Base-by-base conservation (phyloP, 2,888 invertebrate species). In the Drosophila cracens region DNA sequence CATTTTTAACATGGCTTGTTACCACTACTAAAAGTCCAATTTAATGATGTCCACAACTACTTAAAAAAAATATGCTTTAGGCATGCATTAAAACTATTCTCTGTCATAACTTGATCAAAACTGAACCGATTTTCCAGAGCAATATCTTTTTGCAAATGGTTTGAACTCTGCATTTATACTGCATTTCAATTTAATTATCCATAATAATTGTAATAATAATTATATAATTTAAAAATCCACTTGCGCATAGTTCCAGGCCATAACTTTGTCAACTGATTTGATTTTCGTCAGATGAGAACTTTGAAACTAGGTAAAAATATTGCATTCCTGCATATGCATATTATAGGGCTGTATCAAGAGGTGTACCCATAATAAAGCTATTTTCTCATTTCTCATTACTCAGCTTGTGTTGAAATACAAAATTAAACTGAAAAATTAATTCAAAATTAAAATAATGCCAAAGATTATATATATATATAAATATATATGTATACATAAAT, bases 1-100 rank as follows among this genome's bases (percentile, higher is more conserved):
- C 70, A 48, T 43, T 52, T 77, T 58, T 54, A 58, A 52, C 57
- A 74, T 48, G 77, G 66, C 74, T 62, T 43, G 53, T 70, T 67
- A 58, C 34, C 40, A 21, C 31, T 33, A 8, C n/a, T 16, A 61
- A 58, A 38, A 73, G 38, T 61, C 38, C 25, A n/a, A 29, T 48
- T 60, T 21, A 56, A 29, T 49, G 10, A 29, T 29, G 27, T 49
- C 27, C 2, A 29, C 29, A 29, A 49, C 10, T 49, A 29, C 49
- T 49, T 1, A 7, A 21, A 46, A 21, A 21, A 25, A 6, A 25
- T 5, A 27, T 10, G 10, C 10, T 49, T 27, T 49, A 1, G 46
- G 3, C 13, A 25, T 11, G 43, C 46, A 46, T 8, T 25, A 46
- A 46, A 4, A 8, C 1, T 7, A 2, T 25, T 16, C 13, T 1